Evolutionary conservation across 2,888 invertebrate species (phyloP), one percentile per base, ranked within the genome.

Genomic region (Torymus aiolomorphi): DNA sequence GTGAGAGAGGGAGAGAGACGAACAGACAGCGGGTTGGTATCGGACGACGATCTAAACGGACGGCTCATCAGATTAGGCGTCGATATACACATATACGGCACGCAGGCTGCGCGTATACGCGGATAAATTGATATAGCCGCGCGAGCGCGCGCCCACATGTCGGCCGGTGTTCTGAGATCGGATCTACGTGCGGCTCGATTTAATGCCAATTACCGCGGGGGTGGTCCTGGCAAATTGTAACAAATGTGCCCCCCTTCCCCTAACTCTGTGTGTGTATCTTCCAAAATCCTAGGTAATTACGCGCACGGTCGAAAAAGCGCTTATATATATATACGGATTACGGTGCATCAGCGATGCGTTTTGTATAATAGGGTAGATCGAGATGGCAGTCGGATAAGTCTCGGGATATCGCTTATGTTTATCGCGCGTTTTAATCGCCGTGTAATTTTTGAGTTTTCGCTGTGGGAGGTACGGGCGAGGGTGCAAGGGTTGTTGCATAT

Each of bases 191-290:
- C 83, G 73, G 80, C 79, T 84, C 87, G 86, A 88, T 88, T 88
- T 88, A 88, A 87, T 86, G 85, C 85, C 86, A 88, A 88, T 88
- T 88, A 88, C 85, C 83, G 73, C 76, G 81, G 80, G 80, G 84
- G 83, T 82, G 81, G 82, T 78, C 83, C 70, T 84, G 84, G 84
- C 85, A 87, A 88, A 87, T 88, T 86, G 86, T 84, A 85, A 86
- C 86, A 86, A 88, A 88, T 84, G 80, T 72, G 72, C 66, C n/a
- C n/a, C 18, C 57, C 8, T 57, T 49, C 54, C 24, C 24, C 24
- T 24, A 24, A 24, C 24, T 3, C 3, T 24, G 3, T 59, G 18
- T 14, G 51, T 14, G 61, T 51, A 31, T 76, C 67, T 63, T 63
- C 79, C 79, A 65, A 51, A 78, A 78, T 77, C 76, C 76, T 73